These are phyloP conservation scores for Passerculus sandwichensis DNA, from an alignment of 2,797 vertebrate species.

Conservation along the genomic window DNA sequence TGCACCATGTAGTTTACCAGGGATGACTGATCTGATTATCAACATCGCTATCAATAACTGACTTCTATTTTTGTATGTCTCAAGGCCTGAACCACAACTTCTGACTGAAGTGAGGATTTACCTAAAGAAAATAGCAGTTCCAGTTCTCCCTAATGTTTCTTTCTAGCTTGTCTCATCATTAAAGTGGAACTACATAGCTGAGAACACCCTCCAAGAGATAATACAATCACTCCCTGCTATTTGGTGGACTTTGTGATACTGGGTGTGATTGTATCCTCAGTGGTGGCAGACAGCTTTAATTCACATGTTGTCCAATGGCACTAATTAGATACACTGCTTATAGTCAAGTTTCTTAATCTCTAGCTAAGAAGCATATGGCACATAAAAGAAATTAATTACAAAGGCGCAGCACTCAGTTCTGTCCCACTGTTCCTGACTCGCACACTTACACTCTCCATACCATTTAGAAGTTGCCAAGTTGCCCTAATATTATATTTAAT, in stretches of 20 bases:
- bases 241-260: neutral
- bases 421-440: neutral
- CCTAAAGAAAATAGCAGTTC: neutral
- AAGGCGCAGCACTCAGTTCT: neutral
- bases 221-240: neutral
- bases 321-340: neutral
- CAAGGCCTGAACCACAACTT: neutral
- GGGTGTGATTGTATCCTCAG: neutral
- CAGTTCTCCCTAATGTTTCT: neutral
- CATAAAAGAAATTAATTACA: neutral
- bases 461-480: neutral
- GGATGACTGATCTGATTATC: neutral
- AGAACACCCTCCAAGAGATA: neutral
- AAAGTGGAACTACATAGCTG: neutral
- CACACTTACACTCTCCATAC: accelerated
- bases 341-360: neutral
- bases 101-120: neutral
- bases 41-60: neutral
- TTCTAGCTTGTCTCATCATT: neutral
- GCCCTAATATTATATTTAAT: neutral
- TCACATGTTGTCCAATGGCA: neutral
- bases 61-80: neutral
- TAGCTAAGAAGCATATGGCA: neutral
- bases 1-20: neutral
- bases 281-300: neutral